These are phyloP conservation scores for Miichthys miiuy DNA, from an alignment of 2,797 vertebrate species.

Conservation along the genomic window DNA sequence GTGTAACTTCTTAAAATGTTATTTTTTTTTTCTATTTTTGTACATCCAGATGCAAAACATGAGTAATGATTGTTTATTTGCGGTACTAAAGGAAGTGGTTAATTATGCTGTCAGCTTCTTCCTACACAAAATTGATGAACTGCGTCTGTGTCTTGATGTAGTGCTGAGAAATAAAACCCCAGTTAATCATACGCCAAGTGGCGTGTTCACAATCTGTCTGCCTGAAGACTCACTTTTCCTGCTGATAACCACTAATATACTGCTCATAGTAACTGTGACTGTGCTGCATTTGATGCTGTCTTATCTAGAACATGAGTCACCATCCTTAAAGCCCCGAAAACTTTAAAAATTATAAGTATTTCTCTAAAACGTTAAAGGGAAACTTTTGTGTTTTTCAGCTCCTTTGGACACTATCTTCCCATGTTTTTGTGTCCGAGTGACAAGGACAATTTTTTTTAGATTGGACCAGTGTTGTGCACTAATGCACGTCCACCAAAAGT, in stretches of 20 bases:
- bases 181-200: slow-evolving; percentile 65
- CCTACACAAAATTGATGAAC: slow-evolving; percentile 67
- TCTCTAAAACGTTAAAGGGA: not conserved
- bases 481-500: no score
- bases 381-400: no score
- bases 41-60: slow-evolving; percentile 52
- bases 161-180: slow-evolving; percentile 60
- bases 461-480: no score
- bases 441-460: no score
- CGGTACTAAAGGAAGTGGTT: slow-evolving; percentile 69
- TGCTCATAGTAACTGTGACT: not conserved
- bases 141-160: slow-evolving; percentile 60
- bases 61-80: slow-evolving; percentile 75
- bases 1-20: slow-evolving; percentile 30
- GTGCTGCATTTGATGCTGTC: not conserved
- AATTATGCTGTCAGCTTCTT: slow-evolving; percentile 72
- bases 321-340: not conserved
- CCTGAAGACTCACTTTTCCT: slow-evolving; percentile 15
- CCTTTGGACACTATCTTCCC: no score
- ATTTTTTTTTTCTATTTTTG: slow-evolving; percentile 42
- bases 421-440: no score
- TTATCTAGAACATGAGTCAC: not conserved
- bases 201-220: slow-evolving; percentile 40
- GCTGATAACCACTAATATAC: slow-evolving; percentile 8
- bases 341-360: not conserved